These are phyloP conservation scores for rabbit (Oryctolagus cuniculus) DNA, from an alignment of 2,113 vertebrate genomes.

Conservation along the genomic window mOryCun1.1 NC_091444.1:10103001-10103500, in stretches of 20 bases:
- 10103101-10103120: not conserved
- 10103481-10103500: slow-evolving; percentile 42
- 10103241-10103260: not conserved
- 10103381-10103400: not conserved
- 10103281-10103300: not conserved
- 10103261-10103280: not conserved
- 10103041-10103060: not conserved
- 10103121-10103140: not conserved
- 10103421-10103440: not conserved
- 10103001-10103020: not conserved
- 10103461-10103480: not conserved
- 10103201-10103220: not conserved
- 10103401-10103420: not conserved
- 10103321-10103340: not conserved
- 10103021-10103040: not conserved
- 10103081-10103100: not conserved
- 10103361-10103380: slow-evolving; percentile 26
- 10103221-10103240: slow-evolving; percentile 17
- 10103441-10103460: not conserved
- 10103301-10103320: not conserved
- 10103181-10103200: not conserved
- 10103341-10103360: slow-evolving; percentile 38
- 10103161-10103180: not conserved
- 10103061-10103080: not conserved
- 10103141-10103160: slow-evolving; percentile 23